Conservation (phyloP, 2,113 vertebrate genomes). For the Setophaga petechia region DNA sequence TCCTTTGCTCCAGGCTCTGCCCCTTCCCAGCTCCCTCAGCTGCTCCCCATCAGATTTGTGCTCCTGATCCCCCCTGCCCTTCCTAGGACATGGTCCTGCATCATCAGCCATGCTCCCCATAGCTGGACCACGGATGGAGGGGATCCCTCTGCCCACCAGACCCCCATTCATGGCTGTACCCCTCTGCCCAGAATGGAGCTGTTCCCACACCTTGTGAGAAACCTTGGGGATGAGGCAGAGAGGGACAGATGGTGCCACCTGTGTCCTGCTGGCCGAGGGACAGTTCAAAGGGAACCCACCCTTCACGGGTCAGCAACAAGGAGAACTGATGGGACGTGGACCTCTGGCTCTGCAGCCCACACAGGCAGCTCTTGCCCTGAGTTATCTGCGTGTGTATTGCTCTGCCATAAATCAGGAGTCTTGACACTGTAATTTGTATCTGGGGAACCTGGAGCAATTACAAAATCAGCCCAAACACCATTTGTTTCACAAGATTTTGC, state of each 20-base stretch:
- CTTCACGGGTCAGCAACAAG: neutral
- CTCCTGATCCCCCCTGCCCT: neutral
- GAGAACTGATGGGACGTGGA: neutral
- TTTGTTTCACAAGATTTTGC: conserved; percentile 43
- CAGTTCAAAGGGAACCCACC: neutral
- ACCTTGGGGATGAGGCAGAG: neutral
- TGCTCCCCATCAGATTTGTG: rapidly evolving
- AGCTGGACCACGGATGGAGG: neutral
- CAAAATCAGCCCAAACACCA: conserved; percentile 30
- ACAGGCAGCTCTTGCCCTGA: neutral
- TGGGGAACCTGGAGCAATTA: conserved; percentile 26
- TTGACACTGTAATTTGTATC: conserved; percentile 27
- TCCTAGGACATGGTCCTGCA: neutral
- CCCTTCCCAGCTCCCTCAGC: neutral
- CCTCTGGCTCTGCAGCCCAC: neutral
- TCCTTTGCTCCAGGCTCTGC: neutral
- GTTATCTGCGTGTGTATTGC: neutral
- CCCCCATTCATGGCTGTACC: neutral
- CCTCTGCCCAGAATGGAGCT: neutral
- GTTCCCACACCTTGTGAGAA: neutral
- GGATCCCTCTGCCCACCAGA: neutral
- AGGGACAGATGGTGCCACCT: neutral
- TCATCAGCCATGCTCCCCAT: rapidly evolving
- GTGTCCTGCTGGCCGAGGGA: neutral
- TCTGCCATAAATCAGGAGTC: neutral